phyloP scores from a whole-genome alignment of 1,140 invertebrate species.

The Drosophila auraria region DNA sequence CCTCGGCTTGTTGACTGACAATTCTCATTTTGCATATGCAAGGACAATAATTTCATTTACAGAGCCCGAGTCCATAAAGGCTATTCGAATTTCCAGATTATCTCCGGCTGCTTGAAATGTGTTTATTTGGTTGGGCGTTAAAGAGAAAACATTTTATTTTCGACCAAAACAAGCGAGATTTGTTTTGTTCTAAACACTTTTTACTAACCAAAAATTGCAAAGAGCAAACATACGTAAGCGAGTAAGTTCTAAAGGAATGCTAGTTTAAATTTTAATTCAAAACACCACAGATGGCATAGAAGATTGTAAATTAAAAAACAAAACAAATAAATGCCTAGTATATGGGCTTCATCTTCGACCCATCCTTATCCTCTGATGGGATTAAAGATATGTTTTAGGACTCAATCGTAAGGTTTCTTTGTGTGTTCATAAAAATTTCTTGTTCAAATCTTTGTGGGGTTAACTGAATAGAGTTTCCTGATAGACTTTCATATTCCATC shows the following conservation, averaged over 20 bases:
- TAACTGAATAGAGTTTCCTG: slow-evolving; percentile 13
- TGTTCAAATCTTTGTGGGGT: slow-evolving; percentile 5
- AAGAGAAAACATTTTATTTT: neutral
- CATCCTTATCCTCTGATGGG: neutral
- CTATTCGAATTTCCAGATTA: slow-evolving; percentile 30
- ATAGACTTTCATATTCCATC: slow-evolving; percentile 45
- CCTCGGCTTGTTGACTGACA: slow-evolving; percentile 48
- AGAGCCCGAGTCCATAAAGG: slow-evolving; percentile 25
- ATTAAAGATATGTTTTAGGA: neutral
- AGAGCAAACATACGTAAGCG: too few relatives aligned
- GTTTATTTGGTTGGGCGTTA: slow-evolving; percentile 11
- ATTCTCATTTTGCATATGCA: slow-evolving; percentile 52
- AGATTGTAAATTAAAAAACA: neutral
- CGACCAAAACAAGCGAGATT: slow-evolving; percentile 2
- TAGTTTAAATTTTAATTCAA: too few relatives aligned
- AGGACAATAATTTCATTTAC: slow-evolving; percentile 49
- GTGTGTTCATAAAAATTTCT: slow-evolving; percentile 6
- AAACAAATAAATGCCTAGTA: neutral
- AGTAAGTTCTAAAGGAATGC: too few relatives aligned
- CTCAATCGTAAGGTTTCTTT: neutral
- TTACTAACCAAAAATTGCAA: neutral
- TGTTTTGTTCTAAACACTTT: neutral
- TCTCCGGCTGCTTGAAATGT: slow-evolving; percentile 17
- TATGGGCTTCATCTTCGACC: neutral
- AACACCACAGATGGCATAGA: too few relatives aligned